phyloP scores from a whole-genome alignment of 1,140 invertebrate species.

The Bilobella aurantiaca region DNA sequence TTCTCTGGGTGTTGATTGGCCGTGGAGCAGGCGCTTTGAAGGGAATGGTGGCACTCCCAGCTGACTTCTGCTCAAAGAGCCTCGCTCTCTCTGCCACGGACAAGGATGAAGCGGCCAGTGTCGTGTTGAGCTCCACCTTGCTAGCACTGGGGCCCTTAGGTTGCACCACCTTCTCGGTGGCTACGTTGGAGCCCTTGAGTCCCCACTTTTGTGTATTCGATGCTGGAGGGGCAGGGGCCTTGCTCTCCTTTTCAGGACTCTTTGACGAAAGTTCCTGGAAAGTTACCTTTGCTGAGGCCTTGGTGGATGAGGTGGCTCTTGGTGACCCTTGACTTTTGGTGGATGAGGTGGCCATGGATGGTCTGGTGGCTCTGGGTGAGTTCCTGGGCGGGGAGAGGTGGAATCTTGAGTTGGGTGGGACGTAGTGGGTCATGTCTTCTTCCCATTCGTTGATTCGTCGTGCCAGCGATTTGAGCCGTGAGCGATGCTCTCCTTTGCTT shows the following conservation, averaged over 20 bases:
- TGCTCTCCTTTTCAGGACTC: no score
- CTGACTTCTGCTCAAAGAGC: slow-evolving; percentile 51
- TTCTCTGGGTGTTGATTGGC: not conserved
- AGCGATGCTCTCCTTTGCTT: slow-evolving; percentile 41
- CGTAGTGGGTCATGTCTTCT: slow-evolving; percentile 56
- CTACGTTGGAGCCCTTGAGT: slow-evolving; percentile 36
- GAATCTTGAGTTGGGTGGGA: slow-evolving; percentile 40
- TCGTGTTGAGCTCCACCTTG: slow-evolving; percentile 41
- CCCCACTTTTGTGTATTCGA: not conserved
- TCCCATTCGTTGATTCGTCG: slow-evolving; percentile 70
- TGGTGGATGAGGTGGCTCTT: no score
- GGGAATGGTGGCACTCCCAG: not conserved
- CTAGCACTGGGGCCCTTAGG: slow-evolving; percentile 48
- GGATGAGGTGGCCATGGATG: not conserved
- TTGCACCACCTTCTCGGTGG: slow-evolving; percentile 55
- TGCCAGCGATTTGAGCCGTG: slow-evolving; percentile 62
- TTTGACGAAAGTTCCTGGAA: no score
- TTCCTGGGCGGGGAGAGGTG: slow-evolving; percentile 10
- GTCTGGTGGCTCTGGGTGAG: not conserved
- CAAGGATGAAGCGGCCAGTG: slow-evolving; percentile 66
- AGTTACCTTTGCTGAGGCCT: no score
- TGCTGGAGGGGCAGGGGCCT: no score
- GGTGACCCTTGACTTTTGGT: not conserved
- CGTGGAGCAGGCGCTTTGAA: not conserved
- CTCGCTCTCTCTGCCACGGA: slow-evolving; percentile 64